Percentiles rank a stretch among this genome's conserved stretches.
These are phyloP conservation scores for Caenorhabditis sp. DNA, from an alignment of 2,888 invertebrate species.

Conservation along the genomic window DNA sequence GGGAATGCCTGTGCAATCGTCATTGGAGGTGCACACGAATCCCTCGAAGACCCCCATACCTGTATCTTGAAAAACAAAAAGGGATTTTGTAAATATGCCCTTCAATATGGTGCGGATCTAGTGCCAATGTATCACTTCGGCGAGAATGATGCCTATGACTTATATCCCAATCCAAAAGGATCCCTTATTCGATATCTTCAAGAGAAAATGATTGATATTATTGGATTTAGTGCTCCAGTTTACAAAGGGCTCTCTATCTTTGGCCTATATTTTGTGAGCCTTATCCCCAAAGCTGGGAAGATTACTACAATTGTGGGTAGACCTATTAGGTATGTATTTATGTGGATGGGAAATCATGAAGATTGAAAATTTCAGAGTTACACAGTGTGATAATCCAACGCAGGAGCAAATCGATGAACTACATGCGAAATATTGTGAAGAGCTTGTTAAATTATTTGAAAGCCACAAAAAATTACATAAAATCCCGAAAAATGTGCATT, in stretches of 20 bases:
- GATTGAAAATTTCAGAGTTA: slow-evolving; percentile 73
- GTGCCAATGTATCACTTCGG: slow-evolving; percentile 73
- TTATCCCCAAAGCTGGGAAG: slow-evolving; percentile 73
- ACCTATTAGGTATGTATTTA: slow-evolving; percentile 39
- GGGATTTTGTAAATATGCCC: slow-evolving; percentile 37
- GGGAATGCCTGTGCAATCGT: slow-evolving; percentile 8
- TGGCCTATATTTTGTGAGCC: neutral
- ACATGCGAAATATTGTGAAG: slow-evolving; percentile 80
- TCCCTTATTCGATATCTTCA: neutral
- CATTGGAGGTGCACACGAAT: slow-evolving; percentile 82
- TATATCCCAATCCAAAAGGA: neutral
- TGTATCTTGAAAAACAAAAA: slow-evolving; percentile 37
- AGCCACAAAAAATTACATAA: slow-evolving; percentile 77
- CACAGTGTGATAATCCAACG: slow-evolving; percentile 83
- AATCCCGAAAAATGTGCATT: slow-evolving; percentile 20
- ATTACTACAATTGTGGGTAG: slow-evolving; percentile 79
- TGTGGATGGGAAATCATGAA: neutral
- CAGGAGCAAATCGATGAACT: slow-evolving; percentile 78
- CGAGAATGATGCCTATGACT: slow-evolving; percentile 72
- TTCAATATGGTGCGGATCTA: slow-evolving; percentile 67
- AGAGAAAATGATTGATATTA: neutral
- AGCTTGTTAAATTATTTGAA: slow-evolving; percentile 82
- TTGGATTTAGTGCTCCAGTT: neutral
- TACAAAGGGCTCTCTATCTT: neutral
- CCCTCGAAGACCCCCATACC: slow-evolving; percentile 77